Base-by-base conservation (phyloP, 2,888 invertebrate genomes). In the Cenopis cana region DNA sequence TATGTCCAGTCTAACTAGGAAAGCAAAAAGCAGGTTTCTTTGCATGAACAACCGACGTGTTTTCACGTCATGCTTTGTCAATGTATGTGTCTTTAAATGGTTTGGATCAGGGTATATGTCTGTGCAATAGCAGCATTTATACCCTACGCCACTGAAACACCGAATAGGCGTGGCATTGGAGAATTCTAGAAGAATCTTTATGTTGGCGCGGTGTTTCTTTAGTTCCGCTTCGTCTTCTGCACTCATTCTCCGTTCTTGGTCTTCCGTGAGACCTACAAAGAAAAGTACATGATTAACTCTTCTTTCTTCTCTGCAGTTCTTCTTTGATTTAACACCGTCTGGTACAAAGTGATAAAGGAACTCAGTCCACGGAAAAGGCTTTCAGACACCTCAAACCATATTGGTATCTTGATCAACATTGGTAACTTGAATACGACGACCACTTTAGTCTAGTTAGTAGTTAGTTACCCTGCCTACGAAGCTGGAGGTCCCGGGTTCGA, bases 81-180 rank as follows among this genome's bases (percentile, higher is more conserved):
- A 72, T 17, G 75, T 73, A 41, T 76, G 76, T 0, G 29, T 33
- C 14, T 72, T 71, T 17, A 71, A 49, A 17, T 62, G 41, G 11
- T 46, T 64, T 1, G 68, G 68, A 11, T 62, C 8, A 0, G 81
- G 0, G 84, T 79, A 65, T 83, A 84, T 79, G 62, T 86, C 86
- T 0, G 81, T 84, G 61, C 89, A 89, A 18, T 81, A 80, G 9
- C 81, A 79, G 69, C 88, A 88, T 29, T 46, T 69, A 49, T 69
- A 71, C 1, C 71, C 67, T 8, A 61, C 17, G 0, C 67, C 71
- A 24, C 71, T 71, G 14, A 54, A 61, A 11, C 71, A 71, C 12
- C 71, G 20, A 18, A 71, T 71, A 1, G 71, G 71, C 0, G 71
- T 71, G 4, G 71, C 71, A 61, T 71, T 71, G 14, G 71, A 67